Evolutionary conservation across 2,113 vertebrate genomes (phyloP), one percentile per base, ranked within the genome.

Genomic region (Mixornis gularis): DNA sequence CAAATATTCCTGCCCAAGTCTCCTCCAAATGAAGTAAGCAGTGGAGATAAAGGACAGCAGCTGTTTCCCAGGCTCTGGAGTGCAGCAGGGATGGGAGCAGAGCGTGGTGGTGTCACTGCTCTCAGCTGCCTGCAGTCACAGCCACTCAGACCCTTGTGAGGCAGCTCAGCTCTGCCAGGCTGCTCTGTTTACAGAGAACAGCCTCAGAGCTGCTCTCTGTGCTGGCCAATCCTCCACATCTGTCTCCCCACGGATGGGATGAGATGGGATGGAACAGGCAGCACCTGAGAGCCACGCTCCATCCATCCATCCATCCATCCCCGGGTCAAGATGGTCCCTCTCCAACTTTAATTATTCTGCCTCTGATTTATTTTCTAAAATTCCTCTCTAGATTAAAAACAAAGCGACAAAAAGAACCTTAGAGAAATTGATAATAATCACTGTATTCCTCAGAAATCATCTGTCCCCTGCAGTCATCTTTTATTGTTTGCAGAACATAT

Each of bases 181-280:
- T 38, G 90, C 90, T 84, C 29, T 85, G 76, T 82, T 93, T 44
- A 56, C 89, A 59, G 82, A 38, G 69, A 63, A 18, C 5, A 41
- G 92, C 68, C 80, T 72, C 68, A 8, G 44, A 60, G 91, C 80
- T 29, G 88, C 77, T 85, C 21, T 58, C 85, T 34, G 32, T 10
- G 79, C 77, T 14, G 51, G 86, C 95, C 95, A 93, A 74, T 85
- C 91, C 93, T 87, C 41, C 22, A 32, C 94, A 43, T 27, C 77
- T 19, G 43, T 1, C 85, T 91, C n/a, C 5, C 46, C 34, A 11
- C 8, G 8, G 62, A 40, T 36, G 36, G 8, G 62, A 40, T 36
- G 36, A 7, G 62, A 40, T 32, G 40, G 24, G 73, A 58, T 55
- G 32, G 7, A 29, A 60, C 87, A n/a, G 30, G 0, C 44, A 65